phyloP scores from a whole-genome alignment of 2,113 vertebrate species.

The Sander lucioperca region DNA sequence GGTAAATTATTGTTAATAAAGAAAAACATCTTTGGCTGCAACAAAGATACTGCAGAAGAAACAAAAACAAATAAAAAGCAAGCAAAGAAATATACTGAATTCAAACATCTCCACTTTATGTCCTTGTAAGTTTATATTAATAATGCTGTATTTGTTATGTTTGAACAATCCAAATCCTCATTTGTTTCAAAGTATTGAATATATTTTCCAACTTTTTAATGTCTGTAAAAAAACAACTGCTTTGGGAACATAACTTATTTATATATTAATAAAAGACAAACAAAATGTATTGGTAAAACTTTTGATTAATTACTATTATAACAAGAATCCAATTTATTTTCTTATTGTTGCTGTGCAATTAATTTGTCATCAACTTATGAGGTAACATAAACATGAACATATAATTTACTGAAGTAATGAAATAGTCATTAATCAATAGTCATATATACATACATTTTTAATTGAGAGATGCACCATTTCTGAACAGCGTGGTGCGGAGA shows the following conservation, averaged over 20 bases:
- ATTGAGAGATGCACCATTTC: not conserved
- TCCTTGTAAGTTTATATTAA: slow-evolving; percentile 4
- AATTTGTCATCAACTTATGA: not conserved
- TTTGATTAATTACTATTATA: not conserved
- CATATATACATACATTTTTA: not conserved
- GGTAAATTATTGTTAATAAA: slow-evolving; percentile 3
- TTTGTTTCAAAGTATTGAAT: not conserved
- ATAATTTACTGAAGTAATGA: too few relatives aligned
- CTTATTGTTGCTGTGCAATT: not conserved
- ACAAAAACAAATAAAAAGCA: not conserved
- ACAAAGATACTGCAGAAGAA: not conserved
- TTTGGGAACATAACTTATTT: not conserved
- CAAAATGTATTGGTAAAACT: not conserved
- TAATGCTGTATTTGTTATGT: not conserved
- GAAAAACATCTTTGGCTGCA: not conserved
- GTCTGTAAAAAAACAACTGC: not conserved
- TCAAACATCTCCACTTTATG: not conserved
- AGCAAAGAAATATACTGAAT: not conserved
- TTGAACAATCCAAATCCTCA: not conserved
- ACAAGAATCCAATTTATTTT: not conserved
- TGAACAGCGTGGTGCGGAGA: not conserved
- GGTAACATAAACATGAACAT: not conserved
- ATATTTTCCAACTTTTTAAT: not conserved
- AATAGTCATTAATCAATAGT: not conserved
- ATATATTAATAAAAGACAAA: not conserved